Evolutionary conservation across 2,888 invertebrate genomes (phyloP), one percentile per base, ranked within the genome.

Genomic region (Protodeltote pygarga): DNA sequence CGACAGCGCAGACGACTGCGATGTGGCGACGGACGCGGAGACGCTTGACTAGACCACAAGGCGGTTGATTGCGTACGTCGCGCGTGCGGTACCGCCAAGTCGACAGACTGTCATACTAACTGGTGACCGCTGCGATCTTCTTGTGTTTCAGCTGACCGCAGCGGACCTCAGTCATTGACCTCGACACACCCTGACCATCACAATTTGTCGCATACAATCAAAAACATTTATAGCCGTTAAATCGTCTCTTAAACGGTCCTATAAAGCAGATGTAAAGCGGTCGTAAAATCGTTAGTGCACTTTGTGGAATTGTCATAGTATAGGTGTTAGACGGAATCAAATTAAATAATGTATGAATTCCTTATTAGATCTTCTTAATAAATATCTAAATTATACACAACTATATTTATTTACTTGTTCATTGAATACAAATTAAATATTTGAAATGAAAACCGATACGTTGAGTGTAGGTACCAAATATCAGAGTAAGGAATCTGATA

Each of bases 71-170:
- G 57, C 51, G n/a, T n/a, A n/a, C n/a, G 61, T 47, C 46, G 53
- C 41, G 45, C 58, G 49, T 55, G 64, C 55, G 57, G 63, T 62
- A 45, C 40, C 41, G 44, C 51, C 58, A 24, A 20, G 39, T 21
- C 24, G 33, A 10, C 19, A 23, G 40, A 67, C 73, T 64, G 71
- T 73, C 69, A 73, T 62, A 74, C 67, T 72, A 74, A 72, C 76
- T 73, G 71, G 67, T 74, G 76, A 81, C 80, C 84, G 69, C 81
- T 71, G 69, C 64, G 70, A 70, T 80, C 80, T 81, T 85, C 86
- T 88, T 83, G 79, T 81, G 75, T 89, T 89, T 84, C 88, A 86
- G 81, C 68, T 75, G 77, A 87, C 86, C 89, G 78, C 87, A 87
- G 71, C 73, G 70, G 67, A 66, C 74, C 71, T 64, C 78, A 81